Conservation (phyloP, 2,113 vertebrate species). For the Physeter macrocephalus region DNA sequence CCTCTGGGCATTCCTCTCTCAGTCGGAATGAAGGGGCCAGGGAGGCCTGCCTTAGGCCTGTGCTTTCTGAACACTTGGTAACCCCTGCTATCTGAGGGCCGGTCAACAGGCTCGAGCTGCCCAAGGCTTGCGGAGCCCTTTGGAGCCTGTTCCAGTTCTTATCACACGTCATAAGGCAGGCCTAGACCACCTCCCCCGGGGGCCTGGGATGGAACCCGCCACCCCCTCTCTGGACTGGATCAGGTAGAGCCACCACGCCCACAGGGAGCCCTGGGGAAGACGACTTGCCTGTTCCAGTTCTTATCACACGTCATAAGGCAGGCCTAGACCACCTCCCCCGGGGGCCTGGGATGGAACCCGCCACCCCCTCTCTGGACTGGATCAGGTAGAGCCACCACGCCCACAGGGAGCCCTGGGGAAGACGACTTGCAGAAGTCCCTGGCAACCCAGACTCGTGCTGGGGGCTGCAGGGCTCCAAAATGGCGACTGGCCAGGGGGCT, state of each 20-base stretch:
- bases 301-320: neutral
- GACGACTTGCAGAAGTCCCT: neutral
- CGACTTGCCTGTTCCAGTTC: neutral
- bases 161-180: neutral
- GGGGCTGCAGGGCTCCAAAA: neutral
- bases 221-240: neutral
- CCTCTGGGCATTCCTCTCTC: neutral
- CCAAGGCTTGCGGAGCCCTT: neutral
- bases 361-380: neutral
- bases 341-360: neutral
- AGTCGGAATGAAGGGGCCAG: neutral
- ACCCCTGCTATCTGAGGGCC: neutral
- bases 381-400: neutral
- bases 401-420: neutral
- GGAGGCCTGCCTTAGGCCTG: neutral
- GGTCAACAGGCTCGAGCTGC: neutral
- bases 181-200: neutral
- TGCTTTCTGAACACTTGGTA: neutral
- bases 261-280: neutral
- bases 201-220: neutral
- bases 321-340: neutral
- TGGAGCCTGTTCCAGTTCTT: neutral
- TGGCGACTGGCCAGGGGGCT: neutral
- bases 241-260: neutral
- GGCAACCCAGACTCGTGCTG: neutral